Evolutionary conservation across 30 jellyfish, hydroid and myxozoan genomes (phyloP).

Genomic region (Cassiopea xamachana): DNA sequence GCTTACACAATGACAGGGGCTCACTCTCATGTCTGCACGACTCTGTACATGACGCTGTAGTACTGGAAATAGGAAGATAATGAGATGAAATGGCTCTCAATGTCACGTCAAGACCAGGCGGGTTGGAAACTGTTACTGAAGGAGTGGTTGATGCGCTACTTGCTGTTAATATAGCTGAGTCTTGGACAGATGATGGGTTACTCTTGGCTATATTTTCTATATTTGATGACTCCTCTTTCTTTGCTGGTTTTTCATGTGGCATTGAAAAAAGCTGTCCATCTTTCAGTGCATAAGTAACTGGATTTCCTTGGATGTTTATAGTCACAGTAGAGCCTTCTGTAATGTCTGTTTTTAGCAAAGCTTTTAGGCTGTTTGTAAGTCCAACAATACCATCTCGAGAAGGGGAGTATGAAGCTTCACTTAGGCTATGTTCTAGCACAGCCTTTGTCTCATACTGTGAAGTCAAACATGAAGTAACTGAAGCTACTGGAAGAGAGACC

Average conservation of each 20-base stretch:
- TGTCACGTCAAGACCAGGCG: not conserved
- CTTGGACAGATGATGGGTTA: not conserved
- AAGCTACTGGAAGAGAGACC: not conserved
- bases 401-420: not conserved
- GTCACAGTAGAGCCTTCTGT: conserved; percentile 71
- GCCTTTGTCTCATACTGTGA: not conserved
- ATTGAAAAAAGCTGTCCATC: conserved; percentile 66
- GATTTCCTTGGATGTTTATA: conserved; percentile 67
- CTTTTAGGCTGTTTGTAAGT: conserved; percentile 55
- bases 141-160: not conserved
- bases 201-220: not conserved
- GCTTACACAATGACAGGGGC: conserved; percentile 6
- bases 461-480: not conserved
- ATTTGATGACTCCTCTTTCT: conserved; percentile 26
- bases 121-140: not conserved
- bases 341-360: conserved; percentile 53
- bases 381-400: conserved; percentile 45
- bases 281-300: conserved; percentile 64
- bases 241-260: conserved; percentile 62
- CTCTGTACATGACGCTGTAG: not conserved
- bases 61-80: not conserved
- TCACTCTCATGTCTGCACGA: conserved; percentile 17
- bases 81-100: not conserved
- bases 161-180: not conserved
- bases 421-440: not conserved